phyloP scores from a whole-genome alignment of 2,797 vertebrate species.

The Nyctibius grandis region DNA sequence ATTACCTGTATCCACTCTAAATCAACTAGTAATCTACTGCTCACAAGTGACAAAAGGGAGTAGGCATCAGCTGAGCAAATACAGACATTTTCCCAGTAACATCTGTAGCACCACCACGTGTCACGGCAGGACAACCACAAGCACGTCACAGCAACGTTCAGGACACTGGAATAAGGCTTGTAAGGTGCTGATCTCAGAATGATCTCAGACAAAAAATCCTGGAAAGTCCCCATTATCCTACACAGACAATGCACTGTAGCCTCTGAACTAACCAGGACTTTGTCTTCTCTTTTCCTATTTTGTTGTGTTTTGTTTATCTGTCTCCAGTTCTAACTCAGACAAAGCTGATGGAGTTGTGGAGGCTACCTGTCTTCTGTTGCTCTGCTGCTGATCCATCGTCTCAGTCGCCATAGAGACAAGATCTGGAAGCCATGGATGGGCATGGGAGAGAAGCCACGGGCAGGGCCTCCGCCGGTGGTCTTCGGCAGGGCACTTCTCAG shows the following conservation, averaged over 20 bases:
- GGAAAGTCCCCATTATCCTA: not conserved
- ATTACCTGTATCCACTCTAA: not conserved
- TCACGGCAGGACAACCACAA: not conserved
- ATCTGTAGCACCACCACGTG: not conserved
- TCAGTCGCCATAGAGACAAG: slow-evolving; percentile 65
- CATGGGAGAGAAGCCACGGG: not conserved
- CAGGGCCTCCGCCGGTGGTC: not conserved
- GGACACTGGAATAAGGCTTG: not conserved
- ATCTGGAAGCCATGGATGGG: slow-evolving; percentile 27
- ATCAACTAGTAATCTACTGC: not conserved
- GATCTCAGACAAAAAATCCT: not conserved
- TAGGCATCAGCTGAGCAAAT: not conserved
- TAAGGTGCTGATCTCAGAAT: not conserved
- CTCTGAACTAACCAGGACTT: slow-evolving; percentile 13
- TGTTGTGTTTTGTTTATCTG: not conserved
- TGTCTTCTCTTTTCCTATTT: not conserved
- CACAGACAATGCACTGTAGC: not conserved
- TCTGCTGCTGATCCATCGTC: not conserved
- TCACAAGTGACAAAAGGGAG: not conserved
- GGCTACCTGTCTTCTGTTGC: not conserved
- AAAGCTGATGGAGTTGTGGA: slow-evolving; percentile 2
- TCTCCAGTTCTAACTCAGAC: slow-evolving; percentile 13
- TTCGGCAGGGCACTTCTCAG: not conserved
- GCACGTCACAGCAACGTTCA: not conserved
- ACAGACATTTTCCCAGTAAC: not conserved